Evolutionary conservation across 2,113 vertebrate species (phyloP).

Genomic region (Gallinago media): DNA sequence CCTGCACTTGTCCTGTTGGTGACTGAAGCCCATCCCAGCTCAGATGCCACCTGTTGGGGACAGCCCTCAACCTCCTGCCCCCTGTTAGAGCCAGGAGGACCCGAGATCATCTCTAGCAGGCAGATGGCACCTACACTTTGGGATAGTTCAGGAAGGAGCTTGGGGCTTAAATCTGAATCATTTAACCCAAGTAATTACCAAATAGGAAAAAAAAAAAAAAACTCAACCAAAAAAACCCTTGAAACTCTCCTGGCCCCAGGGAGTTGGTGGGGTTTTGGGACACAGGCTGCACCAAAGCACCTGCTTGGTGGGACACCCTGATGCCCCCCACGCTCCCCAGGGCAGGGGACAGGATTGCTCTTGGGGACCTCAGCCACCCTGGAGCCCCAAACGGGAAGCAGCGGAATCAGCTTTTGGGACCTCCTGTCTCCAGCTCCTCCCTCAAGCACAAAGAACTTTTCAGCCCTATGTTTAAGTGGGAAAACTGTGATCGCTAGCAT

Average conservation of each 20-base stretch:
- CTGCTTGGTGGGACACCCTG: background rate
- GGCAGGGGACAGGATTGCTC: background rate
- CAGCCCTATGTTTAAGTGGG: fast-evolving
- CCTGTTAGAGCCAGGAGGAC: background rate
- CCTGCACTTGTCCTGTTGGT: background rate
- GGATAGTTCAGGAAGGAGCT: background rate
- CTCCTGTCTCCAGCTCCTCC: background rate
- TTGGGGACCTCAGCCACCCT: background rate
- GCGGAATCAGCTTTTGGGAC: background rate
- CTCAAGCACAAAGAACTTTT: background rate
- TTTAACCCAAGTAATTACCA: background rate
- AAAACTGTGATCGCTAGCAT: background rate
- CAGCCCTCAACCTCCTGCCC: background rate
- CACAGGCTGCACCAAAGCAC: background rate
- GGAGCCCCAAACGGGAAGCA: fast-evolving
- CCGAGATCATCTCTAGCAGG: background rate
- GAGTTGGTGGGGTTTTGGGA: background rate
- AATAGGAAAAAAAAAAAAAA: background rate
- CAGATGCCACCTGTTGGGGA: background rate
- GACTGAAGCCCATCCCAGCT: background rate
- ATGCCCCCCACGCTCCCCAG: background rate
- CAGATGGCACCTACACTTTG: background rate
- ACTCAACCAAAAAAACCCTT: fast-evolving
- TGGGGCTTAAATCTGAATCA: background rate
- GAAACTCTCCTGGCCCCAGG: background rate